Base-by-base conservation (phyloP, 2,888 invertebrate genomes). In the Callosobruchus maculatus region DNA sequence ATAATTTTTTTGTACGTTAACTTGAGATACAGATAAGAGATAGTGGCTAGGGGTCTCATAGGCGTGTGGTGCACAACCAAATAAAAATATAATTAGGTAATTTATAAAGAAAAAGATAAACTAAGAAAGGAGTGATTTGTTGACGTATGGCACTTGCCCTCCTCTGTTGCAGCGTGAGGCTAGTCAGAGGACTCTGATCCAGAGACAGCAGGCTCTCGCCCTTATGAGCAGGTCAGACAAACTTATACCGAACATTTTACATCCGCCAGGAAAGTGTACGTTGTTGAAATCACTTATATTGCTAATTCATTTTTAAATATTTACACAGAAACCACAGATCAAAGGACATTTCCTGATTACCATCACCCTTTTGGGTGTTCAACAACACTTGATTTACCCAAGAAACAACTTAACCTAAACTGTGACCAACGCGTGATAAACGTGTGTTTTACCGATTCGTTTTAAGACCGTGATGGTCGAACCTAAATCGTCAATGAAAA, bases 171-270 rank as follows among this genome's bases (percentile, higher is more conserved):
- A 95, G 91, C 94, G 95, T 89, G 92, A 95, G 93, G 95, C 94
- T 85, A 93, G 93, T 88, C 95, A 95, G 90, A 92, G 95, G 87
- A 95, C 94, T 85, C 95, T 95, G 89, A 94, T 95, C 87, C 95
- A 95, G 89, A 90, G 95, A 78, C 95, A 95, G 88, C 95, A 95
- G 90, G 95, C 95, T 83, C 91, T 95, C 85, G 95, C 95, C 82
- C 92, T 95, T 85, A 95, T 95, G 95, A 95, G 95, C 93, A 93
- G 95, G 95, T 95, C 86, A 86, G 87, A 68, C 22, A 68, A 67
- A 26, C 7, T 26, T 49, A 49, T 49, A 49, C 49, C 49, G 49
- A 49, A 49, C 49, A 49, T 49, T 49, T 1, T 49, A 49, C 49
- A 7, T 85, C 83, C 84, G 81, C 80, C 79, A 78, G 76, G 71